Evolutionary conservation across 2,888 invertebrate genomes (phyloP).

Genomic region (Pheosia tremula): DNA sequence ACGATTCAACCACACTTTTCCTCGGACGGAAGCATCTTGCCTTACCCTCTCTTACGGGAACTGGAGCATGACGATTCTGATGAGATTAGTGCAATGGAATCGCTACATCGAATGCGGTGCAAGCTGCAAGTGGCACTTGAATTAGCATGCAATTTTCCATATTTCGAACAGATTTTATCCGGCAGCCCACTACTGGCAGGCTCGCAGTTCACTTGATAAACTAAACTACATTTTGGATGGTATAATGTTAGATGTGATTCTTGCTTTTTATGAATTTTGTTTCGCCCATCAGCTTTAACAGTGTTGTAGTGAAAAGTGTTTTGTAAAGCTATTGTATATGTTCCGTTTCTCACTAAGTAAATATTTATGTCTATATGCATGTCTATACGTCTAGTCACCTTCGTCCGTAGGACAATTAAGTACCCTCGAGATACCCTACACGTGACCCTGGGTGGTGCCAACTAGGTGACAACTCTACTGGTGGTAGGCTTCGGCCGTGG

Average conservation of each 20-base stretch:
- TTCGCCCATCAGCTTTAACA: no score
- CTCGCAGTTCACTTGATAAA: constrained; percentile 9
- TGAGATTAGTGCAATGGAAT: constrained; percentile 64
- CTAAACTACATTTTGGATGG: background rate
- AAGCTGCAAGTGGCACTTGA: constrained; percentile 59
- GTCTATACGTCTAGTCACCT: no score
- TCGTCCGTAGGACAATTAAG: no score
- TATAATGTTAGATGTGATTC: background rate
- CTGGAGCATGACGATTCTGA: constrained; percentile 52
- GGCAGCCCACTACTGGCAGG: constrained; percentile 26
- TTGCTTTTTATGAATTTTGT: background rate
- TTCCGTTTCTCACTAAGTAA: no score
- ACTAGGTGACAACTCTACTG: no score
- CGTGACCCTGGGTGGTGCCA: no score
- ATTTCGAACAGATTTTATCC: constrained; percentile 62
- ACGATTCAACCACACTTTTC: constrained; percentile 39
- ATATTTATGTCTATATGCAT: no score
- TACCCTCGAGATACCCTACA: no score
- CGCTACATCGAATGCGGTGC: constrained; percentile 45
- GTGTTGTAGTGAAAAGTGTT: no score
- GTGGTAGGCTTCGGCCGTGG: no score
- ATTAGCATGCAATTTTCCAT: constrained; percentile 75
- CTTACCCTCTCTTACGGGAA: constrained; percentile 33
- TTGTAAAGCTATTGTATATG: no score
- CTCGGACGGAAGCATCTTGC: constrained; percentile 17